A percentile compares a stretch with the other conserved stretches of the same genome.
Evolutionary conservation across 53 echinoderm and acorn worm species (phyloP).

Genomic region (Echinarachnius parma): DNA sequence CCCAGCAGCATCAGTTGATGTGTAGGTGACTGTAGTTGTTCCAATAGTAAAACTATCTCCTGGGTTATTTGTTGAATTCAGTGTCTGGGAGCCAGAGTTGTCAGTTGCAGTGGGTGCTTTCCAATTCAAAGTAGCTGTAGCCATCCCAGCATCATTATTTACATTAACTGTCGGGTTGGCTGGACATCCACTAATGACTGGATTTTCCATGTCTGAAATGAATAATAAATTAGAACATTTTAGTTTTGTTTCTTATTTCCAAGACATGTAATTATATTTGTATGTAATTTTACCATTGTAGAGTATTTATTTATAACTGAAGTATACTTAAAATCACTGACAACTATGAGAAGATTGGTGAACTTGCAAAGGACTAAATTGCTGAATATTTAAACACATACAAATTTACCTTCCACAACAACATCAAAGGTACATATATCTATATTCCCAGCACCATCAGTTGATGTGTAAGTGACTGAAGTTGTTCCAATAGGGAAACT

Average conservation of each 20-base stretch:
- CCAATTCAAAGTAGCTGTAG: constrained; percentile 1
- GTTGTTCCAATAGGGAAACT: background rate
- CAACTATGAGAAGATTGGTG: too few species aligned
- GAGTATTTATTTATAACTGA: too few species aligned
- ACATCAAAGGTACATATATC: too few species aligned
- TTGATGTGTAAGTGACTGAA: background rate
- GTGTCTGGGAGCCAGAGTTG: background rate
- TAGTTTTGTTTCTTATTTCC: too few species aligned
- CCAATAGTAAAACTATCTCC: constrained; percentile 3
- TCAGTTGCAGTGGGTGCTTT: background rate
- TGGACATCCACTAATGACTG: constrained; percentile 20
- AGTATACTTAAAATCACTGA: too few species aligned
- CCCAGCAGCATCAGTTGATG: background rate
- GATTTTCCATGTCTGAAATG: background rate
- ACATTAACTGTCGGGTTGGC: background rate
- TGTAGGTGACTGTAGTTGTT: background rate
- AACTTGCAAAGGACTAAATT: too few species aligned
- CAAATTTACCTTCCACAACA: too few species aligned
- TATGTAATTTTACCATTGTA: too few species aligned
- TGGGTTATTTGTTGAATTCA: constrained; percentile 5
- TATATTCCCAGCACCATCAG: constrained; percentile 2
- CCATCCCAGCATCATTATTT: background rate
- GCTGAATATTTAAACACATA: too few species aligned
- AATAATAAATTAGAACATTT: background rate
- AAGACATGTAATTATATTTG: too few species aligned